Evolutionary conservation across 2,888 invertebrate genomes (phyloP), one percentile per base, ranked within the genome.

Genomic region (Eupithecia insigniata): DNA sequence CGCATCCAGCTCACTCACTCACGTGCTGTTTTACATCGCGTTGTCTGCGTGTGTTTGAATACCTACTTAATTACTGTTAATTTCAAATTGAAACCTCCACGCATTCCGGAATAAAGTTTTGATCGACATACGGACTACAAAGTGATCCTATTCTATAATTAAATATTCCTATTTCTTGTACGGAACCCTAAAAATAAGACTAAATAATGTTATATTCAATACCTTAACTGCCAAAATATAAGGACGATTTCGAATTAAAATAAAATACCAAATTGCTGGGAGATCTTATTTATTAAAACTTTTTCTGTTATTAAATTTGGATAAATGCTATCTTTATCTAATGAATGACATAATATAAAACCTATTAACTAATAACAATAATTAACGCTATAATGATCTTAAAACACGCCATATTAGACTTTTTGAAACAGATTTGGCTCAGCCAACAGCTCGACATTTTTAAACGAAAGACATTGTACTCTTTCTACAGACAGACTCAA

Each of bases 251-350:
- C 16, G 6, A 62, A 80, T 79, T 68, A 71, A 62, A 80, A 79
- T 68, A 71, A 81, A 80, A 78, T 65, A 74, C 7, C 1, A 32
- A 5, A 67, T 30, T 39, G 16, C 28, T 79, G 76, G 78, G 81
- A 83, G 79, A 82, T 82, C 77, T 78, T 74, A 66, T 85, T 84
- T 84, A 83, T 80, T 84, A 78, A 65, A 62, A 34, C 5, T 30
- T 22, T 22, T 55, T 30, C 28, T 32, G 1, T 71, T 60, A 34
- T 46, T 83, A 82, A 73, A 81, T 79, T 82, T 72, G 75, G 75
- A 83, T 83, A 83, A 82, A 82, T 82, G 81, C 82, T 51, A 51
- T 51, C 58, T 74, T 75, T n/a, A n/a, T n/a, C n/a, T n/a, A n/a
- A n/a, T n/a, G n/a, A n/a, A n/a, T n/a, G n/a, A n/a, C n/a, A n/a